phyloP scores from a whole-genome alignment of 2,888 invertebrate genomes.

The Agriopis aurantiaria region DNA sequence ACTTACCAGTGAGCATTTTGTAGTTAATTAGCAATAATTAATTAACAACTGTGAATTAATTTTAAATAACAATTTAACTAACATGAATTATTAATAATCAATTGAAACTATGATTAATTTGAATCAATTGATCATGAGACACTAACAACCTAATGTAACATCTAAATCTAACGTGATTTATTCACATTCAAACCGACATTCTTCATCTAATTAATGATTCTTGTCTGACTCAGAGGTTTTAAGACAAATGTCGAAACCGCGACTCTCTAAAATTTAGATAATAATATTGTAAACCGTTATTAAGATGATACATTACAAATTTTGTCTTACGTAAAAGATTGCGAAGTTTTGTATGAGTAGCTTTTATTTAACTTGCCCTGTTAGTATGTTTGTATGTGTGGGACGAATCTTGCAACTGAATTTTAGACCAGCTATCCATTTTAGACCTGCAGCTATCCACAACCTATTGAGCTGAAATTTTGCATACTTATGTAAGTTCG shows the following conservation, averaged over 20 bases:
- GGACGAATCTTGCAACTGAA: too few relatives aligned
- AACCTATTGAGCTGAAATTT: too few relatives aligned
- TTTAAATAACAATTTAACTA: slow-evolving; percentile 8
- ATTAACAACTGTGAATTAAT: slow-evolving; percentile 9
- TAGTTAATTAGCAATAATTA: slow-evolving; percentile 8
- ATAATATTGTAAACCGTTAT: slow-evolving; percentile 34
- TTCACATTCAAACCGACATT: slow-evolving; percentile 27
- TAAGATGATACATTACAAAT: slow-evolving; percentile 45
- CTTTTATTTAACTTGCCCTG: background rate
- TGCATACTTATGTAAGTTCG: too few relatives aligned
- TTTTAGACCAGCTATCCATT: too few relatives aligned
- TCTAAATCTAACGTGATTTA: slow-evolving; percentile 31
- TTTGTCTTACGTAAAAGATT: slow-evolving; percentile 42
- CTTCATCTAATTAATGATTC: slow-evolving; percentile 55
- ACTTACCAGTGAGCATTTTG: slow-evolving; percentile 1
- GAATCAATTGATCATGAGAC: slow-evolving; percentile 21
- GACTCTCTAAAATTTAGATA: slow-evolving; percentile 27
- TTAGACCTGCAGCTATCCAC: too few relatives aligned
- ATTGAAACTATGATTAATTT: slow-evolving; percentile 34
- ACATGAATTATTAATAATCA: slow-evolving; percentile 11
- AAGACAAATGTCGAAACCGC: slow-evolving; percentile 54
- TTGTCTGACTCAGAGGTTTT: slow-evolving; percentile 57
- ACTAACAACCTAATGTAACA: slow-evolving; percentile 24
- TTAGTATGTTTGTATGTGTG: too few relatives aligned
- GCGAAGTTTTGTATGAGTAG: slow-evolving; percentile 9